A percentile compares a stretch with the other conserved stretches of the same genome.
Conservation (phyloP, 2,888 invertebrate genomes). For the Lithosia quadra region DNA sequence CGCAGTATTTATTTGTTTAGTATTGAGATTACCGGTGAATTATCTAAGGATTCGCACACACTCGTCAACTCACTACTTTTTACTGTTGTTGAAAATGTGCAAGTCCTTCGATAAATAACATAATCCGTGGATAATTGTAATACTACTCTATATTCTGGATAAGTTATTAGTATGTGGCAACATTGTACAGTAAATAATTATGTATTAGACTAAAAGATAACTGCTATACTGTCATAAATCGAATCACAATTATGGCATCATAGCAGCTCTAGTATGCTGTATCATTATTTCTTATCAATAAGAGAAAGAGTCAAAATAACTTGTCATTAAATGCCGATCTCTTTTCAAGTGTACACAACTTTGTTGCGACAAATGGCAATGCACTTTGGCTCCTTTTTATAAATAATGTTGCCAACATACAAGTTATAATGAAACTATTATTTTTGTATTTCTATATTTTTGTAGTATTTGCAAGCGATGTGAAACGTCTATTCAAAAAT, state of each 20-base stretch:
- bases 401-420: conserved; percentile 47
- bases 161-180: conserved; percentile 45
- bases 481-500: conserved; percentile 47
- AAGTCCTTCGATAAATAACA: conserved; percentile 29
- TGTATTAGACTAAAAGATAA: background rate
- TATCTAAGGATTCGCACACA: conserved; percentile 32
- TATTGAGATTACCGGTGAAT: background rate
- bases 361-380: background rate
- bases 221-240: background rate
- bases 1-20: background rate
- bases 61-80: conserved; percentile 11
- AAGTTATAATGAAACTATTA: conserved; percentile 40
- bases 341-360: background rate
- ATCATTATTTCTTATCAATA: background rate
- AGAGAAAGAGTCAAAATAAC: background rate
- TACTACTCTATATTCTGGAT: conserved; percentile 47
- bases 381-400: conserved; percentile 26
- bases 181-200: conserved; percentile 30
- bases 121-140: conserved; percentile 44
- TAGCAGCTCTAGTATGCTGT: background rate
- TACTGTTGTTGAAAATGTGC: conserved; percentile 13
- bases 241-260: background rate
- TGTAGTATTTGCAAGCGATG: conserved; percentile 45
- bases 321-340: background rate
- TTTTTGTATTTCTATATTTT: conserved; percentile 25